These are phyloP conservation scores for Haliclystus octoradiatus DNA, from an alignment of 30 jellyfish, hydroid and myxozoan species.

Conservation along the genomic window DNA sequence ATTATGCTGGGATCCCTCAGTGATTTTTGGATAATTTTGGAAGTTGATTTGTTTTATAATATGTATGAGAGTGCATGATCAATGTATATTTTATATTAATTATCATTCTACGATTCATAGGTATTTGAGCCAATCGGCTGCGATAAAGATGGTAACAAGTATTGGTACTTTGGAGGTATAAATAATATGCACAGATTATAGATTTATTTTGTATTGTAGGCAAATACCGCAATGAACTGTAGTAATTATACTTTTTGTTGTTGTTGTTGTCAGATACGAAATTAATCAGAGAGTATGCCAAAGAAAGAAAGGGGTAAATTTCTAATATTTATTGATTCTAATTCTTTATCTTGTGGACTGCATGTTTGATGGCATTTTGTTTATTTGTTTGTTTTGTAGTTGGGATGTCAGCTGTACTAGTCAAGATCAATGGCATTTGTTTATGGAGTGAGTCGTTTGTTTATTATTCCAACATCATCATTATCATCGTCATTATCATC, in stretches of 20 bases:
- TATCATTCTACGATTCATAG: too few species aligned
- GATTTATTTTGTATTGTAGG: background rate
- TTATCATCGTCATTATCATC: too few species aligned
- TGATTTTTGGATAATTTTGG: too few species aligned
- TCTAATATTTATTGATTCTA: too few species aligned
- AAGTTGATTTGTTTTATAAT: too few species aligned
- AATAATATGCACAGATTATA: background rate
- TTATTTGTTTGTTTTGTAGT: background rate
- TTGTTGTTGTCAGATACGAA: background rate
- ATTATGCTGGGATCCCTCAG: too few species aligned
- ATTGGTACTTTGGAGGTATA: slow-evolving; percentile 78
- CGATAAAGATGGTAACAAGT: slow-evolving; percentile 59
- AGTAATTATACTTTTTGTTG: too few species aligned
- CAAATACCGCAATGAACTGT: background rate
- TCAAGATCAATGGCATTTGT: background rate
- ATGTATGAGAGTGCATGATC: too few species aligned
- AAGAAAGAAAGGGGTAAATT: background rate
- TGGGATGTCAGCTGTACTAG: background rate
- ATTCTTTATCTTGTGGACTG: background rate
- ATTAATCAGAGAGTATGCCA: background rate
- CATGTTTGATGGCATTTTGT: background rate
- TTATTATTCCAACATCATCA: too few species aligned
- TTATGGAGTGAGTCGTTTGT: background rate
- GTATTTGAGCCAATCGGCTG: slow-evolving; percentile 61
- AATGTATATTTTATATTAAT: too few species aligned